These are phyloP conservation scores for Australoheros facetus DNA, from an alignment of 2,797 vertebrate species.

Conservation along the genomic window DNA sequence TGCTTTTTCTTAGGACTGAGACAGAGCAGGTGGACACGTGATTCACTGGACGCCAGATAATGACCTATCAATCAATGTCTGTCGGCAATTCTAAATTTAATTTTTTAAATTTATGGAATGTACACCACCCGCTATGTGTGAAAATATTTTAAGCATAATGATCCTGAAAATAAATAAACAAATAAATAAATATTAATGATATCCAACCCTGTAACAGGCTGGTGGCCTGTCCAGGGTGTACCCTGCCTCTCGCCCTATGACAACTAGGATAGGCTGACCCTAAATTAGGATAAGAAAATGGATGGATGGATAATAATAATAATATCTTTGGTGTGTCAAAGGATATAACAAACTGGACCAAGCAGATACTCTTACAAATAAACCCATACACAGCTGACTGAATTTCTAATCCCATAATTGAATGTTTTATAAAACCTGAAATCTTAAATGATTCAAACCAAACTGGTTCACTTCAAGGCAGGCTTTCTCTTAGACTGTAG, in stretches of 20 bases:
- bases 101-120: constrained; percentile 22
- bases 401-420: constrained; percentile 1
- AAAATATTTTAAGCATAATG: constrained; percentile 5
- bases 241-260: too few species aligned
- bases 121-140: neutral
- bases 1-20: constrained; percentile 67
- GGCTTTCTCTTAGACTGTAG: constrained; percentile 18
- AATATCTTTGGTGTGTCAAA: neutral
- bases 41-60: constrained; percentile 37
- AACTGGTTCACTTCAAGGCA: neutral
- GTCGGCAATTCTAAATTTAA: constrained; percentile 21
- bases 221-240: too few species aligned
- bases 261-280: too few species aligned
- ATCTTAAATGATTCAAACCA: neutral
- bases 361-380: neutral
- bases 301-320: neutral
- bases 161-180: neutral
- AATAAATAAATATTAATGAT: neutral
- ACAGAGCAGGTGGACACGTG: constrained; percentile 56
- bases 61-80: constrained; percentile 46
- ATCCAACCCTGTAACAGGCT: neutral
- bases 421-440: neutral
- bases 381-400: neutral
- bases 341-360: neutral
- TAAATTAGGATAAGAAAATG: too few species aligned